Base-by-base conservation (phyloP, 1,140 invertebrate genomes). In the Magallana angulata region DNA sequence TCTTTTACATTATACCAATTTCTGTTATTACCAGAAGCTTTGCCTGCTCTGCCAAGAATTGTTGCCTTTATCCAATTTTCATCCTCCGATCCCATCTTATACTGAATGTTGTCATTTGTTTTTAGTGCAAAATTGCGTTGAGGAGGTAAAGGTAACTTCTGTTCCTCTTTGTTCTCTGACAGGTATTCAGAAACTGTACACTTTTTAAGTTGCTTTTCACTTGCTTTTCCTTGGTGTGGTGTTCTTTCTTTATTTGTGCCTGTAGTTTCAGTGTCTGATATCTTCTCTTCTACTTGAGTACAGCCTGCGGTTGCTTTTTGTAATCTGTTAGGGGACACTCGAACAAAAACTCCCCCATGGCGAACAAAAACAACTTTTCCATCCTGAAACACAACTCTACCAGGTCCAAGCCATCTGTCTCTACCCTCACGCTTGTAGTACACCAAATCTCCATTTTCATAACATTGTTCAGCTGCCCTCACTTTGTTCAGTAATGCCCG, bases 371-470 rank as follows among this genome's bases (percentile, higher is more conserved):
- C 84, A 36, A 89, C 82, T 62, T 87, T 90, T 7, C 90, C 80
- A 84, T 90, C 88, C 85, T 90, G 84, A 71, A 85, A 87, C 11
- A 88, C 56, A 7, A 90, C 87, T 84, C 81, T 88, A 60, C 59
- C 87, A 8, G 89, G 89, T 57, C 89, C 90, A 56, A 85, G 71
- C 86, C 88, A 90, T 60, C 48, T 76, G n/a, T 90, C 86, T 14
- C 87, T 86, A 14, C 85, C 89, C 58, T 91, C 88, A 80, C 90
- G 56, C 57, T 91, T 88, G 30, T 91, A 91, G 59, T 81, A 89
- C 16, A 89, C 90, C 11, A 18, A 30, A 76, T 88, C 90, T 7
- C 90, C 88, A 76, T 86, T 85, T 11, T 86, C 60, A 88, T 30
- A 91, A 9, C 0, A 18, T 30, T 87, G n/a, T 64, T 87, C 88